Percentiles rank a stretch among this genome's conserved stretches.
phyloP scores from a whole-genome alignment of 92 coral and sea anemone species.

The Zoanthus gigantus region DNA sequence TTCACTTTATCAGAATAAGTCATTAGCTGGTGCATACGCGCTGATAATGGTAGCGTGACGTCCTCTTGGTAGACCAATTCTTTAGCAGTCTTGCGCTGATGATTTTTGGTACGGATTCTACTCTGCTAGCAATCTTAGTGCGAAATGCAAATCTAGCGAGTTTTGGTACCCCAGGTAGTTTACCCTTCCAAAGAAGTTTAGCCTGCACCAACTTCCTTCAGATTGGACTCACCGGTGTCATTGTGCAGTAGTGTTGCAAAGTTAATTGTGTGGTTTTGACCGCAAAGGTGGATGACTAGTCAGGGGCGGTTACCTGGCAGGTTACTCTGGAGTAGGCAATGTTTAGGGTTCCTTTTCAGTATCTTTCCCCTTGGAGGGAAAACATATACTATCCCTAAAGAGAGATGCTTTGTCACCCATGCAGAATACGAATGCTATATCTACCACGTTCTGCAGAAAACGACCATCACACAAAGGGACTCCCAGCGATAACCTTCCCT shows the following conservation, averaged over 20 bases:
- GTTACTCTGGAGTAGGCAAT: neutral
- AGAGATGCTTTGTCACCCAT: neutral
- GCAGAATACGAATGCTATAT: slow-evolving; percentile 2
- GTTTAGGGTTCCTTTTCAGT: slow-evolving; percentile 21
- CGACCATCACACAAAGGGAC: slow-evolving; percentile 5
- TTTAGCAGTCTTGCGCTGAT: slow-evolving; percentile 25
- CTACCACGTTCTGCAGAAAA: neutral
- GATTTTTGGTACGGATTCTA: slow-evolving; percentile 7
- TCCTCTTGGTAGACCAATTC: neutral
- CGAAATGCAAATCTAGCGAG: neutral
- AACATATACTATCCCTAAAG: slow-evolving; percentile 6
- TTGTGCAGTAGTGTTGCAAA: slow-evolving; percentile 30
- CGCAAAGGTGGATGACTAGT: no score
- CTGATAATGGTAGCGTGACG: slow-evolving; percentile 28
- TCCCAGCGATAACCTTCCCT: neutral
- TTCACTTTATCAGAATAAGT: slow-evolving; percentile 1
- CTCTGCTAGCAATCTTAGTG: neutral
- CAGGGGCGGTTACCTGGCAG: neutral
- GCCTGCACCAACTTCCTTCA: slow-evolving; percentile 2
- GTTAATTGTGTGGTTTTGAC: neutral
- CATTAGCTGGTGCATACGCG: slow-evolving; percentile 28
- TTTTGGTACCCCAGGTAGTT: neutral
- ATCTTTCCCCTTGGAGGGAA: neutral
- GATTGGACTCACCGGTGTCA: neutral
- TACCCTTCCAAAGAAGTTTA: neutral